Evolutionary conservation across 2,888 invertebrate genomes (phyloP).

Genomic region (Spatulosminthurus flaviceps): DNA sequence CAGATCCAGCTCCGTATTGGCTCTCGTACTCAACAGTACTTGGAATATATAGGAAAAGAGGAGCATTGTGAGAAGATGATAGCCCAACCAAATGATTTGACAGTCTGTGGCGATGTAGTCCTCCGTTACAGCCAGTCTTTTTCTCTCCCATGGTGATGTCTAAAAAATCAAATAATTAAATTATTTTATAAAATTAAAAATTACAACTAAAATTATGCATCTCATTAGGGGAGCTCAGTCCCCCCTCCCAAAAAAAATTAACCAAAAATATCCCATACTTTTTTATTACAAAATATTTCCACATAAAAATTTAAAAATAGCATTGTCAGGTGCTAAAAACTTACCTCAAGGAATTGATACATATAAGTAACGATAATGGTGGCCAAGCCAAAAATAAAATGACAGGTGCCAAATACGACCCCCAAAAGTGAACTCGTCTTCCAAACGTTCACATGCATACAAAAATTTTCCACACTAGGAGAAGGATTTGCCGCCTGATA

Average conservation of each 20-base stretch:
- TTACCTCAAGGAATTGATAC: neutral
- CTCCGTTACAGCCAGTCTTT: neutral
- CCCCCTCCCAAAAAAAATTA: too few species aligned
- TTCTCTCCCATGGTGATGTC: neutral
- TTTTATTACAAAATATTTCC: too few species aligned
- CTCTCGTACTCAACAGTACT: neutral
- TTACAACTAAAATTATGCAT: too few species aligned
- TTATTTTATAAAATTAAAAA: too few species aligned
- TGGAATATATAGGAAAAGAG: slow-evolving; percentile 10
- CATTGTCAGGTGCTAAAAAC: neutral
- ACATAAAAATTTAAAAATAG: too few species aligned
- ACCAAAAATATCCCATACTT: too few species aligned
- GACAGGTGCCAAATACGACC: neutral
- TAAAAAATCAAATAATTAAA: neutral
- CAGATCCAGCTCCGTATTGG: neutral
- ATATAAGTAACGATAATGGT: neutral
- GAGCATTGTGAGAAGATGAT: slow-evolving; percentile 14
- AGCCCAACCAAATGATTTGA: slow-evolving; percentile 24
- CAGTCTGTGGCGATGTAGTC: neutral
- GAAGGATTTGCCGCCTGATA: slow-evolving; percentile 5
- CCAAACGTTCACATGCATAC: neutral
- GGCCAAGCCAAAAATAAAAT: neutral
- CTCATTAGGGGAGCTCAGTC: too few species aligned
- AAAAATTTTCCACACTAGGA: neutral
- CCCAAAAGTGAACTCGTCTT: neutral